Percentiles rank a stretch among this genome's conserved stretches.
phyloP scores from a whole-genome alignment of 2,113 vertebrate genomes.

The Amphilophus citrinellus region DNA sequence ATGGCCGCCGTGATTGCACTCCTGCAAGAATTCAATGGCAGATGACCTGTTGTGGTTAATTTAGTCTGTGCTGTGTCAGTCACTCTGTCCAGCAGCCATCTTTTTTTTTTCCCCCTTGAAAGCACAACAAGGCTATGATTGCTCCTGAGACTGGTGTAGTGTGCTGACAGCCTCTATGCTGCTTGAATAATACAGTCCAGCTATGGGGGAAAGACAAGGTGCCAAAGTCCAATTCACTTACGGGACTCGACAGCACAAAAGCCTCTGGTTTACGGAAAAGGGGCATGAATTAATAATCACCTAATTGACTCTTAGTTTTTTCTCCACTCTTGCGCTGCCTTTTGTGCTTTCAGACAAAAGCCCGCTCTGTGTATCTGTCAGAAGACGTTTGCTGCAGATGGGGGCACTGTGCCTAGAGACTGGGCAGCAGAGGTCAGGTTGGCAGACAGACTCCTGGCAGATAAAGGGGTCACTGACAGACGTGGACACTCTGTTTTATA shows the following conservation, averaged over 20 bases:
- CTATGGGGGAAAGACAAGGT: constrained; percentile 80
- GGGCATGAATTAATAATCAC: constrained; percentile 99
- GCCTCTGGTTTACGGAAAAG: constrained; percentile 95
- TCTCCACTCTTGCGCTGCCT: constrained; percentile 74
- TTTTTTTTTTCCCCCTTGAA: constrained; percentile 46
- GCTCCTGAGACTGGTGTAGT: constrained; percentile 61
- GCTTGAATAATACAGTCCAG: constrained; percentile 76
- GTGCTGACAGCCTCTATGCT: constrained; percentile 68
- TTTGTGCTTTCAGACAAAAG: constrained; percentile 87
- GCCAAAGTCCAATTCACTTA: constrained; percentile 93
- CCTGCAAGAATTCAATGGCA: constrained; percentile 58
- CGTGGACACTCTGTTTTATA: not conserved
- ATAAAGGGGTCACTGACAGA: constrained; percentile 47
- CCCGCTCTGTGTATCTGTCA: constrained; percentile 86
- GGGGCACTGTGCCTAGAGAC: constrained; percentile 77
- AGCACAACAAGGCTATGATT: constrained; percentile 65
- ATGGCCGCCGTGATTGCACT: constrained; percentile 63
- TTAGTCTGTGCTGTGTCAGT: constrained; percentile 62
- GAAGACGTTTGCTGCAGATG: constrained; percentile 64
- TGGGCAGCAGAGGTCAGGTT: constrained; percentile 52
- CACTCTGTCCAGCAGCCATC: constrained; percentile 61
- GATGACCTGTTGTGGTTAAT: constrained; percentile 67
- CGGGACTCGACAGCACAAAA: constrained; percentile 91
- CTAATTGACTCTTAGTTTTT: constrained; percentile 91
- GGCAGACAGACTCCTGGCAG: constrained; percentile 36